Base-by-base conservation (phyloP, 1,140 invertebrate species). In the Papilio dardanus region DNA sequence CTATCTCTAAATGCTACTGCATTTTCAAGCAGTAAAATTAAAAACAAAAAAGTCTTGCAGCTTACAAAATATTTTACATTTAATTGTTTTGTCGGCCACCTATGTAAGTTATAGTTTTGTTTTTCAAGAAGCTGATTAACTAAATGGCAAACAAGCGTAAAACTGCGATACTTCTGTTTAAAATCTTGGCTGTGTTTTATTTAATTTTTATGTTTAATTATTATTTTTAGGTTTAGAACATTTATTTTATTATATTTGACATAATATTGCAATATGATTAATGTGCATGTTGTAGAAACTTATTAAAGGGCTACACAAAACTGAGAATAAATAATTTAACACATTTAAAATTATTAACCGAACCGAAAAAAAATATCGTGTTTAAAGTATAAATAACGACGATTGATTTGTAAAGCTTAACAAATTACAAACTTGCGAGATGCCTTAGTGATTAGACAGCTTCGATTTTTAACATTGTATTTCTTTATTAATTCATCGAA, bases 401-500 rank as follows among this genome's bases (percentile, higher is more conserved):
- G 6, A 50, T 50, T 62, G 10, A 28, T 62, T 12, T 62, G 54
- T 62, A 30, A 28, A 28, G 21, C 8, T 62, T 30, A 28, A 62
- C 4, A 5, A 10, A 28, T 58, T 24, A 58, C 10, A 2, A 62
- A 62, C 54, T 28, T 30, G 12, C 3, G 54, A 62, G 54, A 62
- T 62, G 24, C 54, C 24, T 28, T 62, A 62, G 6, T 28, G 54
- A 62, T 62, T 21, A 28, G 10, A 62, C 54, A 62, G 54, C 24
- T 28, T 14, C 10, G 12, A 62, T 28, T 62, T 62, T 28, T 14
- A 14, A 62, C 54, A 62, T 28, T 62, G 21, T 62, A 62, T 62
- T 62, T 30, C 54, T 62, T 62, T 28, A n/a, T n/a, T n/a, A 28
- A 62, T 12, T 62, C 24, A 62, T 62, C 24, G 54, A 62, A 62